Conservation (phyloP, 2,888 invertebrate species). For the Melieria crassipennis region DNA sequence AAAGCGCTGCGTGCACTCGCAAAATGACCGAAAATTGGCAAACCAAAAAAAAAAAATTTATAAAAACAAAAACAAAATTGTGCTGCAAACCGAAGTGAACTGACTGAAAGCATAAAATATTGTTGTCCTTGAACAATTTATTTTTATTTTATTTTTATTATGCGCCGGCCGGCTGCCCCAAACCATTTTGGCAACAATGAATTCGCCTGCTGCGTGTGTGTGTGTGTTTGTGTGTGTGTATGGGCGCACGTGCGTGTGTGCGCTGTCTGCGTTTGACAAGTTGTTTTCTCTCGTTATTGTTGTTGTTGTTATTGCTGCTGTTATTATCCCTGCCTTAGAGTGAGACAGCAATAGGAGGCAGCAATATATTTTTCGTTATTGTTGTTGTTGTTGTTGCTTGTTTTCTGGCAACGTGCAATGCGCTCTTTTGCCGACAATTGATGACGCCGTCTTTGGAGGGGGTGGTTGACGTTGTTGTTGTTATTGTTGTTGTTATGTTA, state of each 20-base stretch:
- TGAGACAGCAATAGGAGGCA: neutral
- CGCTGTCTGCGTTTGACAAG: neutral
- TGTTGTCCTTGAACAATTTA: constrained; percentile 57
- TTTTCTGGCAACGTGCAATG: no score
- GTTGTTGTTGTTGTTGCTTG: neutral
- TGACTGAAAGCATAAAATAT: constrained; percentile 27
- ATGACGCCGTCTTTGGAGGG: neutral
- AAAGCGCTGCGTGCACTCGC: no score
- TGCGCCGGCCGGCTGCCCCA: constrained; percentile 9
- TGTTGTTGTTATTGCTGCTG: constrained; percentile 14
- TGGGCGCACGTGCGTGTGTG: neutral
- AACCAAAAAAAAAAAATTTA: constrained; percentile 5
- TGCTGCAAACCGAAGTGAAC: neutral
- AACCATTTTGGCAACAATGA: neutral
- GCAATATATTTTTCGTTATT: neutral
- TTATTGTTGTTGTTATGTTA: constrained; percentile 10
- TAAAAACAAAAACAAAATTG: neutral
- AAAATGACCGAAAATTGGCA: no score
- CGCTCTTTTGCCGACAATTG: neutral
- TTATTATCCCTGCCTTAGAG: constrained; percentile 9
- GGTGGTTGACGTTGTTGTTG: neutral
- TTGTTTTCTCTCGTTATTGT: constrained; percentile 13
- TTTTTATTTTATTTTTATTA: constrained; percentile 58
- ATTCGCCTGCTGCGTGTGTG: neutral
- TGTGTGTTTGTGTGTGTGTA: constrained; percentile 5